These are phyloP conservation scores for Tadarida brasiliensis DNA, from an alignment of 2,797 vertebrate genomes.

Conservation along the genomic window DNA sequence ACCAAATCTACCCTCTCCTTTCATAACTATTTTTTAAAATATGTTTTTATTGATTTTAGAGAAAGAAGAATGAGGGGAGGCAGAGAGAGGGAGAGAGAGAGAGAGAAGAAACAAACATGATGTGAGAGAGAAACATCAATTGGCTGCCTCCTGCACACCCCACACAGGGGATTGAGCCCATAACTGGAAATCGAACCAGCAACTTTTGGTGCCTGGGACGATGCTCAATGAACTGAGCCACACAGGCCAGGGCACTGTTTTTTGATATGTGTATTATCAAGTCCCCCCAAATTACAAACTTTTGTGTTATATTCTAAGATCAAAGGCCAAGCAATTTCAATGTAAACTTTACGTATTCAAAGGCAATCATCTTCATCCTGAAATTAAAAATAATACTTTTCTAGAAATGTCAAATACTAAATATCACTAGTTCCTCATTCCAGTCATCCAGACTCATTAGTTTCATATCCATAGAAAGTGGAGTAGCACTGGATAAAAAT, in stretches of 20 bases:
- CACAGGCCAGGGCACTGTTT: not conserved
- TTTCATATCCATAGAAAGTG: not conserved
- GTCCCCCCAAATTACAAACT: not conserved
- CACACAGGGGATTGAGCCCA: too few relatives aligned
- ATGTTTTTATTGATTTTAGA: too few relatives aligned
- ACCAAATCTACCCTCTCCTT: not conserved
- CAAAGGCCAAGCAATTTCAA: not conserved
- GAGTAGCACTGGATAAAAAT: not conserved
- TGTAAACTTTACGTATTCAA: not conserved
- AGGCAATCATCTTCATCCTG: not conserved
- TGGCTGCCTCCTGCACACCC: too few relatives aligned
- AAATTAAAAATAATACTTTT: not conserved
- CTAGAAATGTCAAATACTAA: conserved; percentile 3
- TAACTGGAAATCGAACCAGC: too few relatives aligned
- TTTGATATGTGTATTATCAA: not conserved
- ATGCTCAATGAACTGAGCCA: too few relatives aligned
- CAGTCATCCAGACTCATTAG: not conserved
- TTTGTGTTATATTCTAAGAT: not conserved
- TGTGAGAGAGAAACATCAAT: too few relatives aligned
- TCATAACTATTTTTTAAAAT: not conserved
- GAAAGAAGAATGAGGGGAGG: too few relatives aligned
- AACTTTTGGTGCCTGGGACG: too few relatives aligned
- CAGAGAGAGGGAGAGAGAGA: too few relatives aligned
- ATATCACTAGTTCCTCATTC: not conserved
- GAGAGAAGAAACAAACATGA: too few relatives aligned